These are phyloP conservation scores for Eledona agricola DNA, from an alignment of 2,888 invertebrate species.

Conservation along the genomic window DNA sequence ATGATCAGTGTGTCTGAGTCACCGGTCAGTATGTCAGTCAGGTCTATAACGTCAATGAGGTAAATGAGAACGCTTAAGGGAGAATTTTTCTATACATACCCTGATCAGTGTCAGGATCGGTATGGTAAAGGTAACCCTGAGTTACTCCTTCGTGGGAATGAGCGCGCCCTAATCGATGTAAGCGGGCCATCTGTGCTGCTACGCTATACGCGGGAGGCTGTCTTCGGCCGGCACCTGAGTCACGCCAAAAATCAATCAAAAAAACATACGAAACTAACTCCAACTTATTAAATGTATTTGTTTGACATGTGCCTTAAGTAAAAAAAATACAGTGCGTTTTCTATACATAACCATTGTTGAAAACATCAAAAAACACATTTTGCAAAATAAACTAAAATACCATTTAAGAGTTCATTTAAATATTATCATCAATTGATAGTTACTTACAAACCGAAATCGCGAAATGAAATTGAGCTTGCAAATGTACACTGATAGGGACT, in stretches of 20 bases:
- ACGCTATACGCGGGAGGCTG: conserved; percentile 86
- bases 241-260: conserved; percentile 30
- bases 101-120: conserved; percentile 63
- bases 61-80: conserved; percentile 33
- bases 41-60: conserved; percentile 29
- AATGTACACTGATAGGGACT: too few species aligned
- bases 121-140: conserved; percentile 76
- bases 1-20: conserved; percentile 59
- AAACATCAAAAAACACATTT: too few species aligned
- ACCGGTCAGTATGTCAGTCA: conserved; percentile 30
- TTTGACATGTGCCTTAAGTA: too few species aligned
- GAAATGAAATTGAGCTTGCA: too few species aligned
- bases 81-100: conserved; percentile 53
- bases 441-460: too few species aligned
- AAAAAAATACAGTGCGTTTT: too few species aligned
- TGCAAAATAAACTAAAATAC: too few species aligned
- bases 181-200: conserved; percentile 86
- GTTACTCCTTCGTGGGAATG: conserved; percentile 89
- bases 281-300: neutral
- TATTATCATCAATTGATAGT: too few species aligned
- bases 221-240: conserved; percentile 64
- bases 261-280: neutral
- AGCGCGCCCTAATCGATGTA: conserved; percentile 82
- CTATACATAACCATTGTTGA: too few species aligned
- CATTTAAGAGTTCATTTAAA: too few species aligned